Evolutionary conservation across 2,888 invertebrate genomes (phyloP).

Genomic region (Mayetiola destructor): DNA sequence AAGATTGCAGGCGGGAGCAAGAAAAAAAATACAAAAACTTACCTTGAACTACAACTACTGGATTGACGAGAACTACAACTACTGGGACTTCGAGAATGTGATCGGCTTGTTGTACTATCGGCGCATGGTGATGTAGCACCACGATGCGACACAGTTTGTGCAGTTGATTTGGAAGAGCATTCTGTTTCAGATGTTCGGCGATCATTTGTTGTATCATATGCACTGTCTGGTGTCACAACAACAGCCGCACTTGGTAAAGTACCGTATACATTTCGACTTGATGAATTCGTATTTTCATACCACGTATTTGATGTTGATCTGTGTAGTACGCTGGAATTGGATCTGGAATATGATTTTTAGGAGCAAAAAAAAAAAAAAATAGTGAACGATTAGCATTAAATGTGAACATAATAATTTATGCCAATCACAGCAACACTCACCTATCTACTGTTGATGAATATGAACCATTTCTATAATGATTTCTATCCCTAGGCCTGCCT

Average conservation of each 20-base stretch:
- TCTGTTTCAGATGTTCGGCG: constrained; percentile 17
- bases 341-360: constrained; percentile 18
- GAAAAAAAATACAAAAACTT: too few species aligned
- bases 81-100: constrained; percentile 39
- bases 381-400: neutral
- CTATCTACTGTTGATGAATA: constrained; percentile 34
- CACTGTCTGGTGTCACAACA: constrained; percentile 25
- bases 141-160: constrained; percentile 29
- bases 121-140: constrained; percentile 41
- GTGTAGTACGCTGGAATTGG: constrained; percentile 25
- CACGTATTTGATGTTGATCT: constrained; percentile 30
- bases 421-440: constrained; percentile 21
- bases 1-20: too few species aligned
- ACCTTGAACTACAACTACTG: neutral
- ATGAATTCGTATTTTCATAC: constrained; percentile 29
- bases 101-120: constrained; percentile 38
- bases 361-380: neutral
- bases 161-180: constrained; percentile 18
- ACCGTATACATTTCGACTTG: constrained; percentile 30
- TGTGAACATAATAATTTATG: neutral
- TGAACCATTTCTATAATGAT: constrained; percentile 35
- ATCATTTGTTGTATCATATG: constrained; percentile 18
- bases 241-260: constrained; percentile 26
- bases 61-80: constrained; percentile 33
- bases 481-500: constrained; percentile 34